These are phyloP conservation scores for Macrocentrus cingulum DNA, from an alignment of 1,140 invertebrate species.

Conservation along the genomic window DNA sequence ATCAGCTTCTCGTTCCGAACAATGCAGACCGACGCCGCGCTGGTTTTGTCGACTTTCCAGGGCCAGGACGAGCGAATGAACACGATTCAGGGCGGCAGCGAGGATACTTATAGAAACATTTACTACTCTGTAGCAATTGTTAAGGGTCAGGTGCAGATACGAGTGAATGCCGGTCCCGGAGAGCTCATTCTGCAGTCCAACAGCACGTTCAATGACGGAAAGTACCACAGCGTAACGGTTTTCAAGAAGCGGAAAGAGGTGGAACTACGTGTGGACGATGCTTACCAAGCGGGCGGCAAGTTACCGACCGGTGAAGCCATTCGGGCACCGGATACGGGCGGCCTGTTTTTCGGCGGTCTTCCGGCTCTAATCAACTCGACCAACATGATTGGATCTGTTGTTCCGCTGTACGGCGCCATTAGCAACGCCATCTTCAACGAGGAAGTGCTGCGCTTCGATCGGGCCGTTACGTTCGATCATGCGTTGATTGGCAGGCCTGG, in stretches of 20 bases:
- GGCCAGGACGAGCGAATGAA: slow-evolving; percentile 53
- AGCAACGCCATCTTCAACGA: slow-evolving; percentile 81
- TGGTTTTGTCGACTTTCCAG: slow-evolving; percentile 74
- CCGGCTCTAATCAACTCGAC: slow-evolving; percentile 60
- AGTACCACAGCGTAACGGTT: slow-evolving; percentile 64
- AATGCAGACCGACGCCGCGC: slow-evolving; percentile 67
- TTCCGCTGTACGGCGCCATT: slow-evolving; percentile 71
- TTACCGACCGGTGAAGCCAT: slow-evolving; percentile 58
- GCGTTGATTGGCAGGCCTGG: slow-evolving; percentile 72
- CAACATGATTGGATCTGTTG: slow-evolving; percentile 60
- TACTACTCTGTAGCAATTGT: slow-evolving; percentile 71
- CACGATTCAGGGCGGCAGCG: slow-evolving; percentile 32
- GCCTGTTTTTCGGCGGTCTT: slow-evolving; percentile 69
- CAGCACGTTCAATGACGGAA: slow-evolving; percentile 66
- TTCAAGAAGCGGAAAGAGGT: slow-evolving; percentile 60
- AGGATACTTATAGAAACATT: slow-evolving; percentile 55
- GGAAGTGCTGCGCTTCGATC: slow-evolving; percentile 67
- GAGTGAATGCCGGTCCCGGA: slow-evolving; percentile 70
- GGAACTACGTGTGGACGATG: slow-evolving; percentile 68
- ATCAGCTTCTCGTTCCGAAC: slow-evolving; percentile 81
- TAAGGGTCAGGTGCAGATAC: slow-evolving; percentile 66
- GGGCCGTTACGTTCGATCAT: slow-evolving; percentile 67
- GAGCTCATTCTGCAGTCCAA: slow-evolving; percentile 65
- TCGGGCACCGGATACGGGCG: slow-evolving; percentile 57
- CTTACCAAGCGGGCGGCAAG: slow-evolving; percentile 56